These are phyloP conservation scores for Euphonia xanthogaster DNA, from an alignment of 2,797 vertebrate genomes.

Conservation along the genomic window DNA sequence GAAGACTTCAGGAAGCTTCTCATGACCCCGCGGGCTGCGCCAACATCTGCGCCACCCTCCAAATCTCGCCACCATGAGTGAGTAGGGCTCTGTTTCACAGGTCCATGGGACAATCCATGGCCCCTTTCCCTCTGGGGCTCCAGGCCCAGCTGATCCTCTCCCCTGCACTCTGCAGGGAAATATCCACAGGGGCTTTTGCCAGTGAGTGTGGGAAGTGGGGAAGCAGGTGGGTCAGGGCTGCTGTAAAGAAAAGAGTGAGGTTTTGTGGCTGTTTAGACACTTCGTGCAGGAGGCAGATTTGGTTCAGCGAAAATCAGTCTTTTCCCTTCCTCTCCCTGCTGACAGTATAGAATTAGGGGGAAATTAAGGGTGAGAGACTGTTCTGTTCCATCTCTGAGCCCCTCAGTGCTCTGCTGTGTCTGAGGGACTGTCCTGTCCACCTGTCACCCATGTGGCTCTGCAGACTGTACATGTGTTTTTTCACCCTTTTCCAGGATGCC, in stretches of 20 bases:
- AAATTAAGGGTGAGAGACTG: not conserved
- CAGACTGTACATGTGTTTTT: not conserved
- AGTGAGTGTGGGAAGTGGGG: not conserved
- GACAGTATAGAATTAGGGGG: not conserved
- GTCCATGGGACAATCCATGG: not conserved
- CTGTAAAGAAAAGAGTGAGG: fast-evolving
- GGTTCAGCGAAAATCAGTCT: fast-evolving
- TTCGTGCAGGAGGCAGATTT: not conserved
- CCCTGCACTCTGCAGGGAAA: fast-evolving
- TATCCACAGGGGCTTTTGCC: not conserved
- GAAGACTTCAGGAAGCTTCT: slow-evolving; percentile 97
- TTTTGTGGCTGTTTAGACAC: fast-evolving
- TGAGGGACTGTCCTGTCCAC: not conserved
- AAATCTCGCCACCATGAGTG: slow-evolving; percentile 98
- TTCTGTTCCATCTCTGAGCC: not conserved
- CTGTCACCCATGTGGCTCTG: not conserved
- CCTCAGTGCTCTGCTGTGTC: fast-evolving
- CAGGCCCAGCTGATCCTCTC: fast-evolving
- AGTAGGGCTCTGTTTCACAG: slow-evolving; percentile 32
- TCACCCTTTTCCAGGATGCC: slow-evolving; percentile 85
- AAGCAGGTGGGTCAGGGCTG: not conserved
- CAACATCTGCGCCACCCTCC: slow-evolving; percentile 85
- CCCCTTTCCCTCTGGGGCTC: not conserved
- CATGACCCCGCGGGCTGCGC: slow-evolving; percentile 90
- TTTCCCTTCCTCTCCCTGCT: not conserved